Base-by-base conservation (phyloP, 2,888 invertebrate genomes). In the Phlogophora meticulosa region DNA sequence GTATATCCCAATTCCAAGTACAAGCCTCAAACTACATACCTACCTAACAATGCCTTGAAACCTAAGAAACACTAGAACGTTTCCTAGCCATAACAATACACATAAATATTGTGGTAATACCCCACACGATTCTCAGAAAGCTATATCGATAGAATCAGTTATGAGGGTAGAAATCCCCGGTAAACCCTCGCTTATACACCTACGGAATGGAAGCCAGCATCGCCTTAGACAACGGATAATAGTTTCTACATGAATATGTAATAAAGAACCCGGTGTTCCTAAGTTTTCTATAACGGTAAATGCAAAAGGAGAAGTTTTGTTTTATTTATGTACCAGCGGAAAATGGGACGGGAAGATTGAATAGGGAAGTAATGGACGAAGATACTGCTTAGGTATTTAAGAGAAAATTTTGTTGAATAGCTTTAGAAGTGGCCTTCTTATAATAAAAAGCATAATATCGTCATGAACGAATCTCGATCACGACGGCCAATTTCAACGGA, bases 171-270 rank as follows among this genome's bases (percentile, higher is more conserved):
- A 83, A 84, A 85, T 82, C 86, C 80, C 84, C 83, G 82, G 85
- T 85, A 90, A 90, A 88, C 87, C 92, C 90, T 77, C 80, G 86
- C 86, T 90, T 86, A 46, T 62, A 66, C 43, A 61, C 45, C 43
- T 63, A 87, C 80, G 71, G 77, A 72, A 78, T 74, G 67, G 78
- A 82, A 76, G 73, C 81, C 76, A 68, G 71, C 74, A 55, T 65
- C 67, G 74, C 76, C 72, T 72, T 81, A 83, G 76, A 83, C 81
- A 74, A 76, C 62, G 73, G 78, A 74, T 82, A 82, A 84, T 80
- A 82, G 83, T 83, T 80, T 83, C 78, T 65, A 57, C 74, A 63
- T 73, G 78, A 77, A 82, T 76, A 82, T 65, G 62, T 74, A 60
- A 82, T 80, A 80, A 76, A 84, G 66, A 65, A 60, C 15, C 20